phyloP scores from a whole-genome alignment of 2,888 invertebrate species.

The Agapostemon virescens region DNA sequence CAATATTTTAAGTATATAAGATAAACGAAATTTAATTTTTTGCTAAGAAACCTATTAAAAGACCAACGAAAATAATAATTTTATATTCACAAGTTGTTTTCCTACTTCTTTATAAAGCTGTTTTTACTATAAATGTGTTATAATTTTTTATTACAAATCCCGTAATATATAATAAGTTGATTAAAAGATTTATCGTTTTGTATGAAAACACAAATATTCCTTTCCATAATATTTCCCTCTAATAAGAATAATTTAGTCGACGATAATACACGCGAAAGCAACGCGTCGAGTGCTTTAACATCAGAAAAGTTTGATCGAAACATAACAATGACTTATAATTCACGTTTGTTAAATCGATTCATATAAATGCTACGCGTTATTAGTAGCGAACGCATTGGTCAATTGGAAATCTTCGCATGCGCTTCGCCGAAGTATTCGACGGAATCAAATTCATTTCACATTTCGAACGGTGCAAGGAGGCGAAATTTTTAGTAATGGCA shows the following conservation, averaged over 20 bases:
- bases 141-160: constrained; percentile 8
- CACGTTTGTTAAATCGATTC: constrained; percentile 54
- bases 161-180: not conserved
- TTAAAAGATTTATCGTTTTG: not conserved
- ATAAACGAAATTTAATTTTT: not conserved
- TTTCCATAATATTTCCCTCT: not conserved
- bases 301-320: constrained; percentile 51
- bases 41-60: no score
- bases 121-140: not conserved
- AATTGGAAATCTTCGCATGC: constrained; percentile 47
- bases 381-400: constrained; percentile 37
- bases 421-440: constrained; percentile 29
- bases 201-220: not conserved
- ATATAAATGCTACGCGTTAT: constrained; percentile 14
- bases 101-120: not conserved
- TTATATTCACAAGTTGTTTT: constrained; percentile 28
- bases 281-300: not conserved
- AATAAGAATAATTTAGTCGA: constrained; percentile 4
- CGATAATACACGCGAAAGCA: not conserved
- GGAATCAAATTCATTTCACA: constrained; percentile 25
- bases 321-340: constrained; percentile 21
- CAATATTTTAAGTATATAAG: not conserved
- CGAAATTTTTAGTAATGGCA: constrained; percentile 70
- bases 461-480: constrained; percentile 6
- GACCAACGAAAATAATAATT: constrained; percentile 37